These are phyloP conservation scores for Ceuthmochares aereus DNA, from an alignment of 2,113 vertebrate species.

Conservation along the genomic window DNA sequence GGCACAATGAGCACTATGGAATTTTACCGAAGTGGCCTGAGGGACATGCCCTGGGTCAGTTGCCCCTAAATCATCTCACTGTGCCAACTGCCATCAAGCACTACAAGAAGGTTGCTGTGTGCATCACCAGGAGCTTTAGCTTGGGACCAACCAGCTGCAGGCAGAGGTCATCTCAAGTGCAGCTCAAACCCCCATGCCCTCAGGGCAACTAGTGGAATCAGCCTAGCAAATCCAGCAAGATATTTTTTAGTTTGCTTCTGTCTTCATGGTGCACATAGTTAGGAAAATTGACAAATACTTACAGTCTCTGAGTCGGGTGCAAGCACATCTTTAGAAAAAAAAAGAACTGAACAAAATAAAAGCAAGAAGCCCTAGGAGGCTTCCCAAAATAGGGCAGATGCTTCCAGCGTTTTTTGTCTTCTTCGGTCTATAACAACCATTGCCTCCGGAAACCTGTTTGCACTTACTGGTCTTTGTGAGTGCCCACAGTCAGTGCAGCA, in stretches of 20 bases:
- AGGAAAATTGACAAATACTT: conserved; percentile 4
- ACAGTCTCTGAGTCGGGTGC: neutral
- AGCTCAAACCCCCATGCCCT: neutral
- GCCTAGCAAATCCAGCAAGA: neutral
- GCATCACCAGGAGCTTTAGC: neutral
- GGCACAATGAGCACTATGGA: neutral
- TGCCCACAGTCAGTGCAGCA: neutral
- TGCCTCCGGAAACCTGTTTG: neutral
- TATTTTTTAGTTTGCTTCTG: neutral
- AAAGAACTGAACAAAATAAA: neutral
- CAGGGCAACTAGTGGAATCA: neutral
- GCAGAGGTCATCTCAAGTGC: neutral
- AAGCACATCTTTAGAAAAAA: neutral
- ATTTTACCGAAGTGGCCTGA: neutral
- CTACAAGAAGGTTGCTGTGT: neutral
- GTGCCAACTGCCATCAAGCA: neutral
- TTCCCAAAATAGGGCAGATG: conserved; percentile 39
- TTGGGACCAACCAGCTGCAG: neutral
- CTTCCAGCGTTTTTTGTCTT: conserved; percentile 1
- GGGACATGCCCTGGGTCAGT: neutral
- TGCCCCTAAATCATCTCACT: neutral
- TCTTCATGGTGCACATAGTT: neutral
- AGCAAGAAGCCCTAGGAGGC: neutral
- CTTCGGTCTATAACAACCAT: neutral
- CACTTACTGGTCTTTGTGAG: neutral